Base-by-base conservation (phyloP, 2,113 vertebrate species). In the Ammodytes marinus region DNA sequence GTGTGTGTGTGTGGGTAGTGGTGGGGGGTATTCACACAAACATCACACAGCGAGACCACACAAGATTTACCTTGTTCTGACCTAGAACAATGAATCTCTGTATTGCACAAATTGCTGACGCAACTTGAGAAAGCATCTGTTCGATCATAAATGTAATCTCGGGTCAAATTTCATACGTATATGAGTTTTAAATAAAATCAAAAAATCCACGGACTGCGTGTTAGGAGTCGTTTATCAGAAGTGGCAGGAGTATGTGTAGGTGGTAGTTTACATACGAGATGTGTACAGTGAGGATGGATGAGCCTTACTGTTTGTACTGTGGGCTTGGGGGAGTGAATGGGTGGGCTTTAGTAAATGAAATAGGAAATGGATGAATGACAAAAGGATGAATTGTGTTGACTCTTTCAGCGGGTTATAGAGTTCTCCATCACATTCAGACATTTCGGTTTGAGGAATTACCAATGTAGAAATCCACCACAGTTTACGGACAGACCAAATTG, bases 31-130 rank as follows among this genome's bases (percentile, higher is more conserved):
- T 27, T 27, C 7, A 42, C 40, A 57, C 73, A 65, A 47, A 46
- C 11, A 12, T n/a, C 9, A 52, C 54, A 70, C 45, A 43, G 58
- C 85, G 69, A 86, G 74, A 81, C 77, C 64, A 77, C 64, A 66
- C 53, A 66, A 71, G 47, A 80, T 91, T 88, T 85, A 91, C 64
- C 86, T 89, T 89, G 76, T 81, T 74, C 55, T 74, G 77, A 84
- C 88, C 80, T 68, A 37, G 60, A 80, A 83, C 64, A 64, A 81
- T 80, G 63, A 79, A 80, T 74, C 50, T 42, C 53, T 70, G 50
- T 59, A 11, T 65, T 67, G 72, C 46, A 80, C 69, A 72, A 5
- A 79, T 70, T 69, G 63, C 45, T 75, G 68, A 46, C 40, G n/a
- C 47, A 65, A 65, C 46, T 60, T 78, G 80, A 37, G 8, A 74